These are phyloP conservation scores for Chironomus tentans DNA, from an alignment of 2,888 invertebrate genomes.

Conservation along the genomic window DNA sequence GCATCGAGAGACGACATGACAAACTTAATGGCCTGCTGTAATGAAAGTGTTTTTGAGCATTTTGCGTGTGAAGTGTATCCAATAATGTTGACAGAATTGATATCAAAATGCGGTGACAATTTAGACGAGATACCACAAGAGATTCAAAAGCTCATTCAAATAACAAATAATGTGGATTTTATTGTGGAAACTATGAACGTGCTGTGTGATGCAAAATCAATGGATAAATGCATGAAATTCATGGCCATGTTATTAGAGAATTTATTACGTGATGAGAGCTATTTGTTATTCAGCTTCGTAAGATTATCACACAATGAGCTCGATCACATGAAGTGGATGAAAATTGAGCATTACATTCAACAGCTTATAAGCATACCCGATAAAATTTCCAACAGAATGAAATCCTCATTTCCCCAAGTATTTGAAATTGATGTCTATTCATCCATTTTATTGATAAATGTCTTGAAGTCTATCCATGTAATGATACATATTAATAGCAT, in stretches of 20 bases:
- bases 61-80: slow-evolving; percentile 38
- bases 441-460: slow-evolving; percentile 50
- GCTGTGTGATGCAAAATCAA: not conserved
- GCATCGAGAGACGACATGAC: slow-evolving; percentile 4
- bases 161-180: slow-evolving; percentile 36
- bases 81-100: slow-evolving; percentile 44
- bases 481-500: slow-evolving; percentile 41
- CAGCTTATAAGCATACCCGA: slow-evolving; percentile 57
- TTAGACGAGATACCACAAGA: slow-evolving; percentile 40
- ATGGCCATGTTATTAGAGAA: not conserved
- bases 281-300: not conserved
- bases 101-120: slow-evolving; percentile 45
- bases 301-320: slow-evolving; percentile 31
- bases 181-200: slow-evolving; percentile 30
- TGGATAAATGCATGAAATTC: not conserved
- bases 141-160: slow-evolving; percentile 34
- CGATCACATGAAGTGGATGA: slow-evolving; percentile 30
- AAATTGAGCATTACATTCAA: slow-evolving; percentile 51
- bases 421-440: slow-evolving; percentile 52
- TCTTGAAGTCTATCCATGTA: slow-evolving; percentile 53
- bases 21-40: not conserved
- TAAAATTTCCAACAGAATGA: slow-evolving; percentile 57
- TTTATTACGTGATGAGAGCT: not conserved
- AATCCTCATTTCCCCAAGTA: slow-evolving; percentile 47
- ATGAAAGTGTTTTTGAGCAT: not conserved